Evolutionary conservation across 2,888 invertebrate genomes (phyloP).

Genomic region (Dioctria rufipes): DNA sequence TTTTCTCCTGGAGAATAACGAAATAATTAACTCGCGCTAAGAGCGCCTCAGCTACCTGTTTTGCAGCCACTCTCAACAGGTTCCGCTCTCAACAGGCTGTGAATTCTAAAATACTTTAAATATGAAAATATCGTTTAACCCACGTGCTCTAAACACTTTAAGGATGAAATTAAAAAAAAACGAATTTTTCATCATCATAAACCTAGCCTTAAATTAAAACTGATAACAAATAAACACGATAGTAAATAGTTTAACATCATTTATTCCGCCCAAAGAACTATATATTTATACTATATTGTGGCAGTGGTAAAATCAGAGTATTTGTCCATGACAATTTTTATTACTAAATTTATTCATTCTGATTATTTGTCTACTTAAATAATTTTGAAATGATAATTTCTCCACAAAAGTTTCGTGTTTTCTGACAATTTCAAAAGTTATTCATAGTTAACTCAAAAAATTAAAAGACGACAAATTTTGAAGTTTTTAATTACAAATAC

Average conservation of each 20-base stretch:
- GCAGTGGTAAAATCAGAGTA: constrained; percentile 65
- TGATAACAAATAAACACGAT: not conserved
- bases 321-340: constrained; percentile 64
- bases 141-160: too few relatives aligned
- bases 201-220: too few relatives aligned
- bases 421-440: not conserved
- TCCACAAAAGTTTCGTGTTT: constrained; percentile 7
- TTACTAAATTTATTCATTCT: constrained; percentile 60
- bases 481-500: constrained; percentile 1
- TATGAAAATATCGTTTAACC: too few relatives aligned
- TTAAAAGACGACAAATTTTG: too few relatives aligned
- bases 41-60: too few relatives aligned
- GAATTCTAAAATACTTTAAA: too few relatives aligned
- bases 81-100: too few relatives aligned
- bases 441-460: constrained; percentile 11
- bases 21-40: too few relatives aligned
- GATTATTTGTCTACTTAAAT: constrained; percentile 48
- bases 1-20: too few relatives aligned
- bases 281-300: constrained; percentile 65
- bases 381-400: constrained; percentile 21
- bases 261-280: constrained; percentile 71
- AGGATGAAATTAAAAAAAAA: too few relatives aligned
- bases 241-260: constrained; percentile 59
- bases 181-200: too few relatives aligned
- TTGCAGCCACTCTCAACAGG: too few relatives aligned